Percentiles rank a stretch among this genome's conserved stretches.
phyloP scores from a whole-genome alignment of 2,797 vertebrate genomes.

The Poeciliopsis infans region DNA sequence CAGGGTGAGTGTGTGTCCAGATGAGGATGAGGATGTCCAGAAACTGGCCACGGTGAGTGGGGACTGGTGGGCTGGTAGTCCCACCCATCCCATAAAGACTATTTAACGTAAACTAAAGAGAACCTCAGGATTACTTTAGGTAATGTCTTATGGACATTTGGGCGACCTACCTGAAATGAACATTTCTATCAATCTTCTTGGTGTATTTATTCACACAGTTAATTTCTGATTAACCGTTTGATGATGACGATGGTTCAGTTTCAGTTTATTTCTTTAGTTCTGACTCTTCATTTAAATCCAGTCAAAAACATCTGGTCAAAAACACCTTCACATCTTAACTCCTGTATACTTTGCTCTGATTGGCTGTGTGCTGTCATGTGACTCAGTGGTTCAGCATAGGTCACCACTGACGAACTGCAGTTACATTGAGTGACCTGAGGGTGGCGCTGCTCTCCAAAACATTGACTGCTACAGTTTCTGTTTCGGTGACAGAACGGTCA shows the following conservation, averaged over 20 bases:
- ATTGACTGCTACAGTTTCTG: not conserved
- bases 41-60: slow-evolving; percentile 95
- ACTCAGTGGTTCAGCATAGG: not conserved
- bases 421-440: not conserved
- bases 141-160: no score
- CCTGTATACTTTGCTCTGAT: not conserved
- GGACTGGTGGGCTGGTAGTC: not conserved
- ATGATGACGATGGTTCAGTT: not conserved
- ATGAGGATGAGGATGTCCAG: slow-evolving; percentile 90
- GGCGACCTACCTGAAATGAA: no score
- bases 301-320: not conserved
- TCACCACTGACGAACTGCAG: not conserved
- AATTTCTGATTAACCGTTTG: no score
- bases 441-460: not conserved
- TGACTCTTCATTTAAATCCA: not conserved
- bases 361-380: not conserved
- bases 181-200: no score
- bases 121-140: no score
- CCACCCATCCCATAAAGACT: not conserved
- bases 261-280: not conserved
- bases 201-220: no score
- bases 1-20: no score
- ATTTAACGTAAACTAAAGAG: no score
- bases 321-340: not conserved
- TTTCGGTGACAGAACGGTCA: slow-evolving; percentile 94